Percentiles rank a stretch among this genome's conserved stretches.
Evolutionary conservation across 2,797 vertebrate species (phyloP).

Genomic region (Urophycis tenuis): DNA sequence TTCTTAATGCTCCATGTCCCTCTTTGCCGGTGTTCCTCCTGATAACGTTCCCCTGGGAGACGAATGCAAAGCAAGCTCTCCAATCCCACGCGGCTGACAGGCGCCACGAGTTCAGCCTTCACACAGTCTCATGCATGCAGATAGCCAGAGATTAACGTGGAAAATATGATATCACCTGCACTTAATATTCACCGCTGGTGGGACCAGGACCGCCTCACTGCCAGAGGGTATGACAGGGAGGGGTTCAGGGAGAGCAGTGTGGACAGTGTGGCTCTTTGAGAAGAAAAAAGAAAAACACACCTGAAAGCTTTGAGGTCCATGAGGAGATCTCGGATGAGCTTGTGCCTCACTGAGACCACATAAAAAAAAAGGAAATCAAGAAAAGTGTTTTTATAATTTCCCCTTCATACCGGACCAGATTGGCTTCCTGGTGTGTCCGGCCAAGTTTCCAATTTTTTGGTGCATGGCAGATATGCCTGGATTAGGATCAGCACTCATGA

Average conservation of each 20-base stretch:
- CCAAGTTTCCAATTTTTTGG: constrained; percentile 41
- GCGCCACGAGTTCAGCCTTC: constrained; percentile 47
- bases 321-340: background rate
- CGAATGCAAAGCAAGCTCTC: constrained; percentile 31
- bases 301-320: background rate
- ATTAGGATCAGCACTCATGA: constrained; percentile 67
- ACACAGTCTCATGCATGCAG: constrained; percentile 24
- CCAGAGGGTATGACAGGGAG: background rate
- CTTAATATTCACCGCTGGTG: constrained; percentile 36
- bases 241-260: background rate
- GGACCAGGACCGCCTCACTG: background rate
- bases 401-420: constrained; percentile 44
- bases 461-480: constrained; percentile 64
- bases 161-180: constrained; percentile 37
- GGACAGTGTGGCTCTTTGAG: background rate
- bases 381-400: background rate
- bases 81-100: constrained; percentile 47
- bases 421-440: constrained; percentile 34
- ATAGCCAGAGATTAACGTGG: constrained; percentile 27
- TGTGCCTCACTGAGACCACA: background rate
- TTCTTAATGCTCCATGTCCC: constrained; percentile 28
- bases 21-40: constrained; percentile 27
- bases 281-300: background rate
- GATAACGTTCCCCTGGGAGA: constrained; percentile 37
- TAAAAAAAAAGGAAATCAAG: constrained; percentile 9